These are phyloP conservation scores for Picathartes gymnocephalus DNA, from an alignment of 2,113 vertebrate species.

Conservation along the genomic window DNA sequence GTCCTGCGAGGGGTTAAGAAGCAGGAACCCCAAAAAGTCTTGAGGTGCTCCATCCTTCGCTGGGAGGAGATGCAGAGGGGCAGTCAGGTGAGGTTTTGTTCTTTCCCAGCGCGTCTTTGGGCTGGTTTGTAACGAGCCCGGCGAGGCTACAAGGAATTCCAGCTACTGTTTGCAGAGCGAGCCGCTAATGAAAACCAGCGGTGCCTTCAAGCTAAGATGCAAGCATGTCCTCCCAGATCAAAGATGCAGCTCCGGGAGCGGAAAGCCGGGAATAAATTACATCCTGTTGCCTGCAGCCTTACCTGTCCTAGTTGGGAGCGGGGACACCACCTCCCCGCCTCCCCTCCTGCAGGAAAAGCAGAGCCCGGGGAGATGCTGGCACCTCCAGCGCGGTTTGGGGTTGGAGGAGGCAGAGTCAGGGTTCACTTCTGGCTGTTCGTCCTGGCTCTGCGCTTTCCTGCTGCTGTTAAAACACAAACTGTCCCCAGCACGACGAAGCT, in stretches of 20 bases:
- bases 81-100: background rate
- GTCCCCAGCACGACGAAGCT: background rate
- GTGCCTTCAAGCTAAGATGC: background rate
- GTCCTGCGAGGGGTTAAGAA: background rate
- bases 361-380: background rate
- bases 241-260: background rate
- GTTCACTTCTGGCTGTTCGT: background rate
- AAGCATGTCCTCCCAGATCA: background rate
- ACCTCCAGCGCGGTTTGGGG: accelerated
- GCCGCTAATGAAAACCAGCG: constrained; percentile 16
- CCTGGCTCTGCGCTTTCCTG: background rate
- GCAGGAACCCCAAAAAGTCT: background rate
- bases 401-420: background rate
- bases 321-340: background rate
- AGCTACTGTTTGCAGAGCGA: background rate
- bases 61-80: background rate
- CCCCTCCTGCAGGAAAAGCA: background rate
- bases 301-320: background rate
- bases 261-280: constrained; percentile 6
- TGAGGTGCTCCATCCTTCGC: background rate
- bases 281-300: background rate
- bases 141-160: background rate
- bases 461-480: background rate
- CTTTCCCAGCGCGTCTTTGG: background rate
- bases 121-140: background rate